These are phyloP conservation scores for Dendrocincla tyrannina DNA, from an alignment of 2,797 vertebrate genomes.

Conservation along the genomic window DNA sequence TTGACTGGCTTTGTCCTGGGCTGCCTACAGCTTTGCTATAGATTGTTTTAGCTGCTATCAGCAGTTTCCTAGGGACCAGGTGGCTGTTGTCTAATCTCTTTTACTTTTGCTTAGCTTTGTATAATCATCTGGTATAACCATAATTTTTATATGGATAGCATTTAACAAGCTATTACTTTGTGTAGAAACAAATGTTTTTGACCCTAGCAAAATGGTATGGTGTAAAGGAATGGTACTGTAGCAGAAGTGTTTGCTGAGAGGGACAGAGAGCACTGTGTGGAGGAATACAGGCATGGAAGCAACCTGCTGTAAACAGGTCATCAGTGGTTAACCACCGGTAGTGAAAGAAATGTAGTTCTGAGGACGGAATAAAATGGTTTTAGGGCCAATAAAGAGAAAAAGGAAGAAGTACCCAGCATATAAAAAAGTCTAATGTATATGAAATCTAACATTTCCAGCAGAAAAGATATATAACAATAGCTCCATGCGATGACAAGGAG, in stretches of 20 bases:
- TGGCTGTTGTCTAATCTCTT: background rate
- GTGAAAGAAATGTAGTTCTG: background rate
- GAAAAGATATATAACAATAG: background rate
- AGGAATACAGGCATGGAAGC: background rate
- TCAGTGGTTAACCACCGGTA: background rate
- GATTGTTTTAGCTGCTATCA: background rate
- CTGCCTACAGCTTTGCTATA: background rate
- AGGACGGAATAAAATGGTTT: background rate
- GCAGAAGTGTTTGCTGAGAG: background rate
- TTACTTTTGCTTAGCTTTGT: background rate
- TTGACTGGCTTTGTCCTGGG: background rate
- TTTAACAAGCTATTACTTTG: background rate
- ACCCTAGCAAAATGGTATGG: rapidly evolving
- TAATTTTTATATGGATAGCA: background rate
- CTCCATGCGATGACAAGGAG: background rate
- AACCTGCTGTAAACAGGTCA: background rate
- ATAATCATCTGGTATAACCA: background rate
- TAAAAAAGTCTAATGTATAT: background rate
- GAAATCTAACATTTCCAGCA: background rate
- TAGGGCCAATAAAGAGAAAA: background rate
- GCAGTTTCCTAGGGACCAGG: background rate
- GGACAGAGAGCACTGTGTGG: background rate
- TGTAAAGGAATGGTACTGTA: background rate
- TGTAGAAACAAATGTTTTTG: background rate
- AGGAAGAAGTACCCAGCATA: background rate